Conservation (phyloP, 2,888 invertebrate genomes). For the Ypsolopha sequella region DNA sequence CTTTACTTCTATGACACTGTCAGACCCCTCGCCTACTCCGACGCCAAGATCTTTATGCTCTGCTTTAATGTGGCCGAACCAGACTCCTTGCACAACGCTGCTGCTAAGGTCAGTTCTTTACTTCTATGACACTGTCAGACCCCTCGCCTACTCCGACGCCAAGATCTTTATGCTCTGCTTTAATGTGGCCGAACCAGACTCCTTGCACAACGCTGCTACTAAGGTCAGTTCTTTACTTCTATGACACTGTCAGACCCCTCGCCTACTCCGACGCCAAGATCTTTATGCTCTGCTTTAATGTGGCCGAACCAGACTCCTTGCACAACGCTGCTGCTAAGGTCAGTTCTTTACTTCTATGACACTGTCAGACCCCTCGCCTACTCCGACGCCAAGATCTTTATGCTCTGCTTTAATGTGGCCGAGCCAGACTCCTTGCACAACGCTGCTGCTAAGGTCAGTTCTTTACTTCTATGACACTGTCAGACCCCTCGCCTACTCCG, state of each 20-base stretch:
- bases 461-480: constrained; percentile 29
- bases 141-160: constrained; percentile 74
- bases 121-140: constrained; percentile 54
- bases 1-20: constrained; percentile 29
- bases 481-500: constrained; percentile 73
- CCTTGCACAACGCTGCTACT: constrained; percentile 70
- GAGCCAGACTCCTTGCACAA: constrained; percentile 72
- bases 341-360: constrained; percentile 10
- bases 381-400: constrained; percentile 72
- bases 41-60: constrained; percentile 72
- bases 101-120: constrained; percentile 60
- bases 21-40: constrained; percentile 73
- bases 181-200: constrained; percentile 71
- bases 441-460: constrained; percentile 70
- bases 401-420: constrained; percentile 73
- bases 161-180: constrained; percentile 74
- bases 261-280: constrained; percentile 74
- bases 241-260: constrained; percentile 71
- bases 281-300: constrained; percentile 73
- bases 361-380: constrained; percentile 74
- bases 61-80: constrained; percentile 74
- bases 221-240: constrained; percentile 46
- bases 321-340: constrained; percentile 74
- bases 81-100: constrained; percentile 70
- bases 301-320: constrained; percentile 70